Evolutionary conservation across 2,888 invertebrate species (phyloP).

Genomic region (Julus scandinavius): DNA sequence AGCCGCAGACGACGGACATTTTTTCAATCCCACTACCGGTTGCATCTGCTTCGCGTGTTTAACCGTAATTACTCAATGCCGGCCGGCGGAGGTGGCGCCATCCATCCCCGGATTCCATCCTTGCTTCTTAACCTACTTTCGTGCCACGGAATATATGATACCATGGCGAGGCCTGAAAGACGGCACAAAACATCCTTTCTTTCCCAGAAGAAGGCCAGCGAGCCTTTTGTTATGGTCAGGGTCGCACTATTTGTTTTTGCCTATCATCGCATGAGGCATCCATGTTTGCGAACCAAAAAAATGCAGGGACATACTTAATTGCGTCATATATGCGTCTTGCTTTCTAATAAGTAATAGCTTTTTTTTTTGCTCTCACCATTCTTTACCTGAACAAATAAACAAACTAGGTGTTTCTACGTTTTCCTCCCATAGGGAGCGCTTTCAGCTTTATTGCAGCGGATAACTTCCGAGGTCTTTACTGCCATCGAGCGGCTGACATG

Average conservation of each 20-base stretch:
- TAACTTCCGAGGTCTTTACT: too few species aligned
- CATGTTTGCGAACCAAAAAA: too few species aligned
- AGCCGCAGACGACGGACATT: background rate
- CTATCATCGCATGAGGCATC: too few species aligned
- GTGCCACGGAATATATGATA: background rate
- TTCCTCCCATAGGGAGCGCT: too few species aligned
- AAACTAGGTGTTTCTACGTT: too few species aligned
- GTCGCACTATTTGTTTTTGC: background rate
- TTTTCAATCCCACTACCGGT: background rate
- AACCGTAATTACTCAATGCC: background rate
- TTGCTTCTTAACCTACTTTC: background rate
- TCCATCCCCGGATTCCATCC: background rate
- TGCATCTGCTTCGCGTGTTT: background rate
- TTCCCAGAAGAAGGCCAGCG: background rate
- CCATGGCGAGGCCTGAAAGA: background rate
- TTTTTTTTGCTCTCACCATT: too few species aligned
- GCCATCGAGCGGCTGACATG: too few species aligned
- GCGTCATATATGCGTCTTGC: too few species aligned
- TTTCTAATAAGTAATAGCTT: too few species aligned
- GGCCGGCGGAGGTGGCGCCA: background rate
- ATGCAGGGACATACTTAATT: too few species aligned
- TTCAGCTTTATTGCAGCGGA: too few species aligned
- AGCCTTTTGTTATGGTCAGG: background rate
- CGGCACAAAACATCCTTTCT: background rate
- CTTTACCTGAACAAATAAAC: too few species aligned